A percentile compares a stretch with the other conserved stretches of the same genome.
These are phyloP conservation scores for Sesamia inferens DNA, from an alignment of 2,888 invertebrate genomes.

Conservation along the genomic window DNA sequence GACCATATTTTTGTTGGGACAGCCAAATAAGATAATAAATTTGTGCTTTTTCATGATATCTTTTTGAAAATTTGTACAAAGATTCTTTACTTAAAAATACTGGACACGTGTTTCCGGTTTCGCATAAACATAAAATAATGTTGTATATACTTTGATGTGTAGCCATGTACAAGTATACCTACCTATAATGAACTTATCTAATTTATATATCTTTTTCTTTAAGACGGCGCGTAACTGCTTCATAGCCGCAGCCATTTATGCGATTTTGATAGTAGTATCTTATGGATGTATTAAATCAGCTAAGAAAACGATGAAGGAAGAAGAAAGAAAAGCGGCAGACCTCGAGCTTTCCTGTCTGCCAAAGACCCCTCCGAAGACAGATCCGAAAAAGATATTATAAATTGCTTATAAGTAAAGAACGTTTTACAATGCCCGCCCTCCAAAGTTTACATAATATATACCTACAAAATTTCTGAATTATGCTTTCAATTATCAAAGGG, in stretches of 20 bases:
- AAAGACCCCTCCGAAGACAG: slow-evolving; percentile 3
- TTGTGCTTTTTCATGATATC: too few relatives aligned
- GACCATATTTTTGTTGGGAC: too few relatives aligned
- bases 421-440: background rate
- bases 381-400: slow-evolving; percentile 18
- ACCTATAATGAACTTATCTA: background rate
- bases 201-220: slow-evolving; percentile 30
- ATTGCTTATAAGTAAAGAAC: background rate
- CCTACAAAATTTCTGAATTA: too few relatives aligned
- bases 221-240: slow-evolving; percentile 96
- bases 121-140: too few relatives aligned
- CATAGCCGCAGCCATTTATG: slow-evolving; percentile 95
- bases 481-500: too few relatives aligned
- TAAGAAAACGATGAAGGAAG: slow-evolving; percentile 39
- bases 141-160: too few relatives aligned
- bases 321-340: slow-evolving; percentile 60
- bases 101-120: too few relatives aligned
- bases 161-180: too few relatives aligned
- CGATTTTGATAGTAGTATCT: slow-evolving; percentile 90
- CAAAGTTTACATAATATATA: too few relatives aligned
- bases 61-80: too few relatives aligned
- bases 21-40: too few relatives aligned
- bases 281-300: slow-evolving; percentile 68
- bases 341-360: slow-evolving; percentile 69
- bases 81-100: too few relatives aligned